Conservation (phyloP, 2,888 invertebrate species). For the Drosophila nigricruria region DNA sequence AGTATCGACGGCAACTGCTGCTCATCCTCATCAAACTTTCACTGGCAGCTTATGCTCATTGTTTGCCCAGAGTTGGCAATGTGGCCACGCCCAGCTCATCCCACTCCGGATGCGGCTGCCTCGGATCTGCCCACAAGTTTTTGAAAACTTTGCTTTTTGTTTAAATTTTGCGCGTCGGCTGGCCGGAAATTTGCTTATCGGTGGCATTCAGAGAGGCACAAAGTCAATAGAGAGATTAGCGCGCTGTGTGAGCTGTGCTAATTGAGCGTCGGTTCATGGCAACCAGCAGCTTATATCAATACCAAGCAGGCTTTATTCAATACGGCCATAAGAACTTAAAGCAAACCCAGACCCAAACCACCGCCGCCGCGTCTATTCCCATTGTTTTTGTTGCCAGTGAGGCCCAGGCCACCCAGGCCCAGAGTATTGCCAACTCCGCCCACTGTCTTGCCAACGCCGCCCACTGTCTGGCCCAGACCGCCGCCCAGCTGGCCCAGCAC, state of each 20-base stretch:
- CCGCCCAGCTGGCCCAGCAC: conserved; percentile 56
- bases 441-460: conserved; percentile 28
- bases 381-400: not conserved
- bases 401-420: conserved; percentile 29
- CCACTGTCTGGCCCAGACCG: conserved; percentile 59
- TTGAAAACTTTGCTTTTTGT: conserved; percentile 74
- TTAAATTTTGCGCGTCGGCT: conserved; percentile 71
- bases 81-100: not conserved
- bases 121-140: conserved; percentile 64
- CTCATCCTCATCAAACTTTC: conserved; percentile 21
- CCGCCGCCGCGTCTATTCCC: conserved; percentile 21
- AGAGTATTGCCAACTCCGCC: conserved; percentile 46
- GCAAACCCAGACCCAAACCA: conserved; percentile 61
- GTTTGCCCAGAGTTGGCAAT: conserved; percentile 65
- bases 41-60: conserved; percentile 70
- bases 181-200: conserved; percentile 80
- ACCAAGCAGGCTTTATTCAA: conserved; percentile 55
- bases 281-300: conserved; percentile 72
- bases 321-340: conserved; percentile 42
- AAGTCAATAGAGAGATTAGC: conserved; percentile 79
- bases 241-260: conserved; percentile 69
- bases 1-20: too few relatives aligned
- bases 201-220: conserved; percentile 66
- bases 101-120: conserved; percentile 7
- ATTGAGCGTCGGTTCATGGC: conserved; percentile 75